A percentile compares a stretch with the other conserved stretches of the same genome.
Evolutionary conservation across 2,797 vertebrate genomes (phyloP).

Genomic region (Lindbergichthys nudifrons): DNA sequence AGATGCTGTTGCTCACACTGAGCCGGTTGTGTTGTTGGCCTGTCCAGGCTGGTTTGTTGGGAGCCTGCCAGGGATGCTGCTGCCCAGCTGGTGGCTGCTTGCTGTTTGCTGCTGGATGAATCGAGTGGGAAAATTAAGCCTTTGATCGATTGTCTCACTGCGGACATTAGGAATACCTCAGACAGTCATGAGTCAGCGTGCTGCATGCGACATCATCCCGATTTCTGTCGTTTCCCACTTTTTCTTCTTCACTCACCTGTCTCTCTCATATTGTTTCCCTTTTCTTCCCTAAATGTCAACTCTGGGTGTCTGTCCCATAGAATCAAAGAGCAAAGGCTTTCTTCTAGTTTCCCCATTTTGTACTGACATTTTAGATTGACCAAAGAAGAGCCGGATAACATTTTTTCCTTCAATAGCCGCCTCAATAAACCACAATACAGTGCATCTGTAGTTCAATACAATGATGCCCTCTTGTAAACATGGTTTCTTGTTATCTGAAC

Average conservation of each 20-base stretch:
- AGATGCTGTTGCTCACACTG: slow-evolving; percentile 50
- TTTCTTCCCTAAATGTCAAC: slow-evolving; percentile 67
- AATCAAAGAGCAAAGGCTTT: slow-evolving; percentile 55
- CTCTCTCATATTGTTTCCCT: slow-evolving; percentile 25
- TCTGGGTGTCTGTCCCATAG: slow-evolving; percentile 40
- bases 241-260: slow-evolving; percentile 15
- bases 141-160: slow-evolving; percentile 81
- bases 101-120: slow-evolving; percentile 72
- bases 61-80: slow-evolving; percentile 67
- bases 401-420: slow-evolving; percentile 22
- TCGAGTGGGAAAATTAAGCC: slow-evolving; percentile 76
- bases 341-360: slow-evolving; percentile 42
- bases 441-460: slow-evolving; percentile 30
- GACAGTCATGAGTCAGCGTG: slow-evolving; percentile 74
- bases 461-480: slow-evolving; percentile 13
- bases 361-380: slow-evolving; percentile 63
- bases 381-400: slow-evolving; percentile 37
- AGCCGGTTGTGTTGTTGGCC: slow-evolving; percentile 49
- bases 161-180: slow-evolving; percentile 74
- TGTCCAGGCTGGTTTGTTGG: slow-evolving; percentile 58
- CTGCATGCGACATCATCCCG: slow-evolving; percentile 52
- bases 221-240: slow-evolving; percentile 27
- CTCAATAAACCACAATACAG: slow-evolving; percentile 45
- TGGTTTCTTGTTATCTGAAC: slow-evolving; percentile 14
- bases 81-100: slow-evolving; percentile 73